Percentiles rank a stretch among this genome's conserved stretches.
phyloP scores from a whole-genome alignment of 2,888 invertebrate species.

The Macropis europaea region DNA sequence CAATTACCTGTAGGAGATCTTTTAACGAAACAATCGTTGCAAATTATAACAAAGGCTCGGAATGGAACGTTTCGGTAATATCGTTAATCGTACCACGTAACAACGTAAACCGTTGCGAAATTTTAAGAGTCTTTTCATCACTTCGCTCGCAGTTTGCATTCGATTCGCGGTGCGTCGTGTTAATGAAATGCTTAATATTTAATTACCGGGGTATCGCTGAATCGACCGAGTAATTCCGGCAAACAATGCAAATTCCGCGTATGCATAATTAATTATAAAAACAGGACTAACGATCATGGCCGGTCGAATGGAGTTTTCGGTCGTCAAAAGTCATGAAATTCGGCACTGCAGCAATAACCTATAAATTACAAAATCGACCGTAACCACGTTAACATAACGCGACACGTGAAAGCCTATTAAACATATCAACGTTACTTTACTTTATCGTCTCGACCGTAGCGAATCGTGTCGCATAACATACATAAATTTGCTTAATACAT shows the following conservation, averaged over 20 bases:
- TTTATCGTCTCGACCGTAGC: neutral
- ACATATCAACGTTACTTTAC: neutral
- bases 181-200: conserved; percentile 41
- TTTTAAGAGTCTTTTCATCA: conserved; percentile 5
- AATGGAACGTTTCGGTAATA: neutral
- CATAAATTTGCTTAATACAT: neutral
- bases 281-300: conserved; percentile 5
- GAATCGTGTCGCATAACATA: neutral
- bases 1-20: no score
- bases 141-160: conserved; percentile 9
- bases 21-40: no score
- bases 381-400: conserved; percentile 18
- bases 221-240: neutral
- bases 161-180: neutral
- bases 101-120: neutral
- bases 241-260: conserved; percentile 19
- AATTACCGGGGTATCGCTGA: conserved; percentile 12
- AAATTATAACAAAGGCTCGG: no score
- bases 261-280: conserved; percentile 36
- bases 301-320: conserved; percentile 2
- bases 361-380: conserved; percentile 26
- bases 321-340: conserved; percentile 5
- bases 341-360: neutral
- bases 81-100: neutral
- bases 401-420: conserved; percentile 4